Evolutionary conservation across 2,888 invertebrate genomes (phyloP).

Genomic region (Neoaliturus tenellus): DNA sequence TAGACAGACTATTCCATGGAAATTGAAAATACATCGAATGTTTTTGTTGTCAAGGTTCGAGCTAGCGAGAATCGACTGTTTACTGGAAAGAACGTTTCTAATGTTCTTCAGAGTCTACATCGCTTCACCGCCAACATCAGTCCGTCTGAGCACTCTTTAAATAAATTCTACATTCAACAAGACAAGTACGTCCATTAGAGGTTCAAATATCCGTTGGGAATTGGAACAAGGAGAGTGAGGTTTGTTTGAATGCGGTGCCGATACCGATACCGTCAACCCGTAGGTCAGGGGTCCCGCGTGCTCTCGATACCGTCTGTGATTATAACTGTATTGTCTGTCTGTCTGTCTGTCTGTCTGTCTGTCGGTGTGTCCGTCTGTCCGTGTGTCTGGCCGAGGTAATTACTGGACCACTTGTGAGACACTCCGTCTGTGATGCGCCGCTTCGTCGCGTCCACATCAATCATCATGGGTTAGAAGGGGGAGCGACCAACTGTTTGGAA

Average conservation of each 20-base stretch:
- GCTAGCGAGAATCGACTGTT: no score
- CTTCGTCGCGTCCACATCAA: neutral
- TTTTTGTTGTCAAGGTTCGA: no score
- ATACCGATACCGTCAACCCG: neutral
- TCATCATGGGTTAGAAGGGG: neutral
- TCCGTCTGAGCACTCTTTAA: no score
- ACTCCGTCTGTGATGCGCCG: neutral
- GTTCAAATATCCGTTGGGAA: conserved; percentile 9
- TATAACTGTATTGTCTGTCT: conserved; percentile 20
- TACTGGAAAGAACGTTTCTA: no score
- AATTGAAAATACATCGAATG: no score
- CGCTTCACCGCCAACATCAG: no score
- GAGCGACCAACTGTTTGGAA: neutral
- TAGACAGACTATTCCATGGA: no score
- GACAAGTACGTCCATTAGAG: neutral
- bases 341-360: conserved; percentile 4
- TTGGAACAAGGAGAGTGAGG: neutral
- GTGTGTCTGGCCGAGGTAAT: neutral
- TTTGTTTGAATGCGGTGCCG: neutral
- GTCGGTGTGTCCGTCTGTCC: neutral
- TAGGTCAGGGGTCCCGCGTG: conserved; percentile 9
- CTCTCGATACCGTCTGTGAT: neutral
- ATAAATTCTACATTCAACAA: no score
- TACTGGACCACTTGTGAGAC: conserved; percentile 24
- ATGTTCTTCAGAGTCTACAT: no score